Evolutionary conservation across 1,140 invertebrate genomes (phyloP).

Genomic region (Steinernema khuongi): DNA sequence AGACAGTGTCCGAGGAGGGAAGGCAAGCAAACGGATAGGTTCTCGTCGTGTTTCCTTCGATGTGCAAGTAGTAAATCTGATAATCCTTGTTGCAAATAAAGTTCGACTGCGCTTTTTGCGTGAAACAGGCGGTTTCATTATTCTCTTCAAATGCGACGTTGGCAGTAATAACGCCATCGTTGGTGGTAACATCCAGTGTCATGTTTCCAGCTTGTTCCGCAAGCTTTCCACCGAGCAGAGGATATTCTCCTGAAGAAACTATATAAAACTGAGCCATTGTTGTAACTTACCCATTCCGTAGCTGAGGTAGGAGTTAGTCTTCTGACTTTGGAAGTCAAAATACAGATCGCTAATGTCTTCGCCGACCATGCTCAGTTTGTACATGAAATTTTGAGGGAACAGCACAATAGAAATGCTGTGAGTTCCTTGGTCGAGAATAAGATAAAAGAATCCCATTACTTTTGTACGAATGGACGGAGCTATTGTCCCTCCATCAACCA

Average conservation of each 20-base stretch:
- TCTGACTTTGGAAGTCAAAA: neutral
- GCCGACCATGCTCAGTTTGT: neutral
- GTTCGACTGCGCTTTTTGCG: neutral
- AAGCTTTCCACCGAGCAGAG: neutral
- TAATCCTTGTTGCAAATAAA: neutral
- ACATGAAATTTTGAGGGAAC: neutral
- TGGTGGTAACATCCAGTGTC: neutral
- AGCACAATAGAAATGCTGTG: neutral
- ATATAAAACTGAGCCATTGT: neutral
- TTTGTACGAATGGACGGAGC: no score
- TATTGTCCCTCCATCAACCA: no score
- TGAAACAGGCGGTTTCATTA: neutral
- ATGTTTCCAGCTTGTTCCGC: neutral
- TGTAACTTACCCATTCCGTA: neutral
- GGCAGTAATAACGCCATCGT: no score
- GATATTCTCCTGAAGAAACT: neutral
- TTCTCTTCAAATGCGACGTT: no score
- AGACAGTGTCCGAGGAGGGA: neutral
- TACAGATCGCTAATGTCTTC: neutral
- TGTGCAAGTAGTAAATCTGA: neutral
- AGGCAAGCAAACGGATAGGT: conserved; percentile 4
- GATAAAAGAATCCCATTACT: neutral
- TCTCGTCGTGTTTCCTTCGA: neutral
- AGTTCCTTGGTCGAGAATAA: neutral
- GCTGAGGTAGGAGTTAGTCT: neutral